A percentile compares a stretch with the other conserved stretches of the same genome.
Conservation (phyloP, 2,797 vertebrate species). For the Labeo calbasu region DNA sequence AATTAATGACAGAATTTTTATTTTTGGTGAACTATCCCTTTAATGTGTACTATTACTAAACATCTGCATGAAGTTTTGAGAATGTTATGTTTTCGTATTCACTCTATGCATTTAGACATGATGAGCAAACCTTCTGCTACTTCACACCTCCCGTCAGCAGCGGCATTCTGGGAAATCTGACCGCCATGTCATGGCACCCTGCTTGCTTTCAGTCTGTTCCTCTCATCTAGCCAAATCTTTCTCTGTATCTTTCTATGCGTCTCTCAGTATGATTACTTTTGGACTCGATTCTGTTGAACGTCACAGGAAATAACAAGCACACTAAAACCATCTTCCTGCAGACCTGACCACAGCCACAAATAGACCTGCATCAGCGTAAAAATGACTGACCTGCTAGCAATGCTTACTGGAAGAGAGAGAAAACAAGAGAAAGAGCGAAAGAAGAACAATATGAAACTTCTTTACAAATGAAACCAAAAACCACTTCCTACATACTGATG, state of each 20-base stretch:
- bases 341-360: conserved; percentile 60
- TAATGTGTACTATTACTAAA: neutral
- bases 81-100: neutral
- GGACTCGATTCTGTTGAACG: conserved; percentile 23
- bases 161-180: conserved; percentile 45
- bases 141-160: conserved; percentile 29
- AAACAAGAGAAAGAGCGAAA: neutral
- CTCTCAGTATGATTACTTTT: conserved; percentile 30
- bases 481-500: conserved; percentile 50
- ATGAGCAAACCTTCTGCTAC: conserved; percentile 10
- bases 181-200: conserved; percentile 29
- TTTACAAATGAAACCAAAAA: conserved; percentile 46
- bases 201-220: conserved; percentile 47
- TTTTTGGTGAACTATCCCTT: no score
- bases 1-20: no score
- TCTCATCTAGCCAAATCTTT: conserved; percentile 19
- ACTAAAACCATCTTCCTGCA: conserved; percentile 55
- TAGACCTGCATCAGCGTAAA: conserved; percentile 56
- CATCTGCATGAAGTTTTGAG: neutral
- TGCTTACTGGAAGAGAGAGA: conserved; percentile 49
- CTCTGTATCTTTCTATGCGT: neutral
- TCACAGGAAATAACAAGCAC: conserved; percentile 53
- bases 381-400: conserved; percentile 60
- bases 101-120: neutral
- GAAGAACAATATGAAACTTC: conserved; percentile 42